These are phyloP conservation scores for Phaetusa simplex DNA, from an alignment of 2,113 vertebrate genomes.

Conservation along the genomic window DNA sequence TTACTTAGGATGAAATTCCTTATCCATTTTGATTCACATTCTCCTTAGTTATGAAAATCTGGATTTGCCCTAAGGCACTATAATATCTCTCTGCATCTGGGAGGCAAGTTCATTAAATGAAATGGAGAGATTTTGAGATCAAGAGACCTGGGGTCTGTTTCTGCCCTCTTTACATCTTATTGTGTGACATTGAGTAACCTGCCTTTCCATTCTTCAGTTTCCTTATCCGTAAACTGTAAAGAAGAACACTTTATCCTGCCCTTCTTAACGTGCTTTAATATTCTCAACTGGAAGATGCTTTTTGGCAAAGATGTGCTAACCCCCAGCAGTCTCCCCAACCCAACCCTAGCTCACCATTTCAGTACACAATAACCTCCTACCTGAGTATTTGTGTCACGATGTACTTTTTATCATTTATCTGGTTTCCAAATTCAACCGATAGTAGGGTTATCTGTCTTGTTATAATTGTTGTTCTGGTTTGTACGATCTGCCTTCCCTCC, in stretches of 20 bases:
- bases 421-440: background rate
- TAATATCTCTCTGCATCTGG: conserved; percentile 3
- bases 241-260: background rate
- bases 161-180: background rate
- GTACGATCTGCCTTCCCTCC: background rate
- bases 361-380: background rate
- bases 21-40: conserved; percentile 34
- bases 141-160: background rate
- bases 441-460: background rate
- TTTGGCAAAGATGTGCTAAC: background rate
- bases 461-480: background rate
- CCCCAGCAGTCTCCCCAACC: fast-evolving
- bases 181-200: background rate
- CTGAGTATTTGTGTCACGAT: background rate
- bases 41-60: conserved; percentile 29
- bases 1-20: conserved; percentile 26
- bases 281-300: background rate
- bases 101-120: conserved; percentile 25
- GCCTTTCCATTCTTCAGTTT: background rate
- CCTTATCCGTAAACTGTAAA: background rate
- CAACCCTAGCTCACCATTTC: background rate
- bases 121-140: conserved; percentile 6
- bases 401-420: background rate
- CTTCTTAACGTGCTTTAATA: background rate
- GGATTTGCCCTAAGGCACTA: conserved; percentile 17